Base-by-base conservation (phyloP, 1,140 invertebrate species). In the Drosophila equinoxialis region DNA sequence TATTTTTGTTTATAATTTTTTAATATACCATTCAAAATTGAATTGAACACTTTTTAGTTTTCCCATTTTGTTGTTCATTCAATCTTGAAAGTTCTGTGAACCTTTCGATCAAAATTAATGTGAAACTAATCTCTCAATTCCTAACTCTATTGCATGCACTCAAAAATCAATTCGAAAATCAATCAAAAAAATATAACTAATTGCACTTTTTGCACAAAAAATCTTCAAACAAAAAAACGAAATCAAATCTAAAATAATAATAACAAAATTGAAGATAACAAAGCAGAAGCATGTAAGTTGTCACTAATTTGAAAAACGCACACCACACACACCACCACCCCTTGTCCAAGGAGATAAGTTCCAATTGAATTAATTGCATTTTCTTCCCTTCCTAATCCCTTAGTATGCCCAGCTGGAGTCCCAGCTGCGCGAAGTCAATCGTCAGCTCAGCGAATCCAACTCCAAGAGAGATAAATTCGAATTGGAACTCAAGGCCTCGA, bases 321-420 rank as follows among this genome's bases (percentile, higher is more conserved):
- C 60, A 33, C 59, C 26, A 64, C 67, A 51, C 55, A n/a, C 4
- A 20, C 35, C 35, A 48, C 63, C 45, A 63, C 37, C 59, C 26
- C 26, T 8, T 11, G 37, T 33, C 35, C 17, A 1, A 61, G 10
- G 0, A 6, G 2, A 35, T 5, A n/a, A 13, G 1, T 3, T 42
- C 23, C 17, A 30, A 42, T 13, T 23, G 1, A 42, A 61, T 17
- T 61, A 61, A 61, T 61, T 7, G 23, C 13, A 67, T 67, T 11
- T 35, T 30, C 0, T 6, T 30, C 6, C 6, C 3, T 30, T 30
- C 11, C 35, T 70, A 37, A 60, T 72, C 7, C 23, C 42, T 42
- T 68, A 96, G 95, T 94, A 95, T 17, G 95, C 96, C 75, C 93
- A 94, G 55, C 83, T 96, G 33, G 95, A 96, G 92, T 90, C 92